Evolutionary conservation across 2,113 vertebrate species (phyloP), one percentile per base, ranked within the genome.

Genomic region (Eptesicus fuscus): DNA sequence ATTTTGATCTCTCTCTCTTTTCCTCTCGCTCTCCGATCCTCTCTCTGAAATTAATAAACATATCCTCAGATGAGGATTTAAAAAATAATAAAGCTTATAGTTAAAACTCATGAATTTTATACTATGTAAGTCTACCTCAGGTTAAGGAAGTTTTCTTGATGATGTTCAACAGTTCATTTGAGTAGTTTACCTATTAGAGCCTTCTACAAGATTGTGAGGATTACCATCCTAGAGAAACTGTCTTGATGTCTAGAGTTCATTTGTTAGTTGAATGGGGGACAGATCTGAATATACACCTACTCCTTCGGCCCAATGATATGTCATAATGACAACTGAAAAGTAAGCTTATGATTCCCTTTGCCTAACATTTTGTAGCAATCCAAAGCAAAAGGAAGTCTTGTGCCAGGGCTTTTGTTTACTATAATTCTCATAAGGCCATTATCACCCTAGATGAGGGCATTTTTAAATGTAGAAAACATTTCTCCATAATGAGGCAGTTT

Each of bases 361-460:
- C 25, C 32, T 59, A 17, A 53, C 14, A 80, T 63, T 92, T 61
- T 18, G 83, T 3, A 90, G 63, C 51, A 44, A 30, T 73, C 74
- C 40, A 65, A 22, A 90, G 44, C 9, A 69, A 90, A 87, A 30
- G 3, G 49, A 67, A 86, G 9, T 17, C 82, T 37, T 89, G 23
- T 9, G 16, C 44, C 35, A 23, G 11, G 67, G 32, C 12, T 63
- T 63, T 84, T 95, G 30, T 89, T 84, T 78, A 74, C 63, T 79
- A 25, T 47, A 73, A 90, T 93, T 84, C 53, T 77, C 40, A 18
- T 12, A 88, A 73, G 65, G 51, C 28, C 10, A n/a, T 84, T 77
- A 85, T 84, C 59, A 73, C 32, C 90, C 69, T 74, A 40, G 82
- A 85, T 25, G 84, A 95, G 69, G 25, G 91, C 73, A 65, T 69